Conservation (phyloP, 2,797 vertebrate genomes). For the Oreortyx pictus region DNA sequence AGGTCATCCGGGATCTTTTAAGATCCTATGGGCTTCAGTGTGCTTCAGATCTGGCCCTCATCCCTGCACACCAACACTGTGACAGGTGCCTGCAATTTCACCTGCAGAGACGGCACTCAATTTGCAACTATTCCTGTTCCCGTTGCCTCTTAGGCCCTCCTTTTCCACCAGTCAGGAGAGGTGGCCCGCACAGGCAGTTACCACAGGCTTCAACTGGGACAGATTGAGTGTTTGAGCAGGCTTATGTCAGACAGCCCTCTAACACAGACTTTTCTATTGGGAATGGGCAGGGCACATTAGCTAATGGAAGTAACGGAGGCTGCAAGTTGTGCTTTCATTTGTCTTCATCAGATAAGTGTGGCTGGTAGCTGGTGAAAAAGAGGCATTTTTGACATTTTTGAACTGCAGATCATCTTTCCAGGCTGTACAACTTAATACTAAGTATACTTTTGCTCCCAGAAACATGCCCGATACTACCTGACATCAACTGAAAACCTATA, state of each 20-base stretch:
- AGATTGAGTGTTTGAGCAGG: background rate
- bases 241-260: background rate
- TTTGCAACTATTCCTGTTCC: background rate
- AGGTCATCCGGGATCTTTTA: background rate
- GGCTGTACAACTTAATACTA: background rate
- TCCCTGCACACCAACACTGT: background rate
- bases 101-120: background rate
- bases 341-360: background rate
- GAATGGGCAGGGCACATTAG: background rate
- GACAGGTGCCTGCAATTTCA: background rate
- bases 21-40: background rate
- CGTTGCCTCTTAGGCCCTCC: background rate
- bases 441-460: background rate
- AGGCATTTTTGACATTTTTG: background rate
- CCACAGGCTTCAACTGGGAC: background rate
- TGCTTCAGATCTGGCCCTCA: background rate
- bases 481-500: background rate
- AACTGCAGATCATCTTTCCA: background rate
- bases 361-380: slow-evolving; percentile 3
- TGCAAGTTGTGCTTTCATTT: background rate
- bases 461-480: background rate
- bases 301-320: background rate
- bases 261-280: background rate
- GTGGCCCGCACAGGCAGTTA: background rate
- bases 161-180: background rate